Evolutionary conservation across 1,140 invertebrate species (phyloP).

Genomic region (Zaprionus tsacasi): DNA sequence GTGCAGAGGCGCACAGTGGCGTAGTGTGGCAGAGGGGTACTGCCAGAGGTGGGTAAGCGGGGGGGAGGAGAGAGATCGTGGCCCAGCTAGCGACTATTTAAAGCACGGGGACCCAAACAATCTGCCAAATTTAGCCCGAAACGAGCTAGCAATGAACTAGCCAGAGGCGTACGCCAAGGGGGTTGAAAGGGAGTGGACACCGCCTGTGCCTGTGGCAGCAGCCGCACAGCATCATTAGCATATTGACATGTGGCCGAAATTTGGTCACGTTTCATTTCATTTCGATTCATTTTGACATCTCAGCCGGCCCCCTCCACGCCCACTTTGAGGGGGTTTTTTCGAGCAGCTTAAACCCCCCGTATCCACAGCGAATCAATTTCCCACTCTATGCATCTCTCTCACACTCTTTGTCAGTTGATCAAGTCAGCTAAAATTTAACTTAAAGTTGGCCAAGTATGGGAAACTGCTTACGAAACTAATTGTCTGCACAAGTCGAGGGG

Average conservation of each 20-base stretch:
- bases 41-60: too few relatives aligned
- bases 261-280: slow-evolving; percentile 81
- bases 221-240: slow-evolving; percentile 71
- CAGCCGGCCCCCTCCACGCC: not conserved
- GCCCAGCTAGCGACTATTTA: not conserved
- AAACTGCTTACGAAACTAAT: slow-evolving; percentile 64
- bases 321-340: too few relatives aligned
- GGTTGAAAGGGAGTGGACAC: not conserved
- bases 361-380: slow-evolving; percentile 71
- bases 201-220: slow-evolving; percentile 2
- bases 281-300: slow-evolving; percentile 69
- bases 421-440: slow-evolving; percentile 28
- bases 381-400: slow-evolving; percentile 8
- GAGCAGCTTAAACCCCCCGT: too few relatives aligned
- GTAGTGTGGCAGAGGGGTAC: too few relatives aligned
- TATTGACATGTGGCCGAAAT: slow-evolving; percentile 81
- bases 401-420: not conserved
- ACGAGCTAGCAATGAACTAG: not conserved
- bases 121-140: not conserved
- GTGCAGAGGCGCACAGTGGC: not conserved
- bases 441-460: slow-evolving; percentile 38
- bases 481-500: slow-evolving; percentile 41
- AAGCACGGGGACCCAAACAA: not conserved
- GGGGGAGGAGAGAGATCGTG: not conserved
- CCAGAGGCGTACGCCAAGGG: not conserved